These are phyloP conservation scores for Cettia cetti DNA, from an alignment of 2,113 vertebrate species.

Conservation along the genomic window DNA sequence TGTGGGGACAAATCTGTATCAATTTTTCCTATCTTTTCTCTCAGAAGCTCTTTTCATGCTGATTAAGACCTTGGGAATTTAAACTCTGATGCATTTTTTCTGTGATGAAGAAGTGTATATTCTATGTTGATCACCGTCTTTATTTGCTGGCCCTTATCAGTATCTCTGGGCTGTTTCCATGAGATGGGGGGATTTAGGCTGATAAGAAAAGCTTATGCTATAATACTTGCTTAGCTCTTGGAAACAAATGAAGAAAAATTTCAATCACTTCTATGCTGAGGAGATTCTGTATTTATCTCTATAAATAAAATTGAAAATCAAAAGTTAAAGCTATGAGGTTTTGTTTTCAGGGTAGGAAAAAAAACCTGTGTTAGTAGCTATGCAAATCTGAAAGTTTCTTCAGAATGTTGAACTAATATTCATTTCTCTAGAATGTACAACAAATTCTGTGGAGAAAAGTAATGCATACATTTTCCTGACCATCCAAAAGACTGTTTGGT, in stretches of 20 bases:
- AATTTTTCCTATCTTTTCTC: background rate
- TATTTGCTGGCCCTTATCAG: background rate
- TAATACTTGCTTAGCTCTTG: background rate
- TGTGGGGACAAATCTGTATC: background rate
- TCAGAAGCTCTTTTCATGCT: background rate
- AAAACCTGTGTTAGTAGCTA: no score
- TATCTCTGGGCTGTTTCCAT: background rate
- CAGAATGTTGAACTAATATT: no score
- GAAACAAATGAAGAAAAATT: background rate
- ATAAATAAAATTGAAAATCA: background rate
- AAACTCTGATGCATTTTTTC: background rate
- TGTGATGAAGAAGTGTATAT: background rate
- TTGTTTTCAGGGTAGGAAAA: background rate
- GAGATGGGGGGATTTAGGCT: background rate
- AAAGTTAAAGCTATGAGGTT: background rate
- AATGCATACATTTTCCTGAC: background rate
- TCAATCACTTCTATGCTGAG: background rate
- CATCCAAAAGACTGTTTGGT: background rate
- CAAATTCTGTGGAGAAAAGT: no score
- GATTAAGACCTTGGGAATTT: background rate
- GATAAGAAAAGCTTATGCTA: background rate
- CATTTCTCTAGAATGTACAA: no score
- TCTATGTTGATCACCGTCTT: background rate
- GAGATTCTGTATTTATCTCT: background rate
- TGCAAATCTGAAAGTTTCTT: no score